A percentile compares a stretch with the other conserved stretches of the same genome.
Conservation (phyloP, 1,140 invertebrate genomes). For the Wiebesia pumilae region DNA sequence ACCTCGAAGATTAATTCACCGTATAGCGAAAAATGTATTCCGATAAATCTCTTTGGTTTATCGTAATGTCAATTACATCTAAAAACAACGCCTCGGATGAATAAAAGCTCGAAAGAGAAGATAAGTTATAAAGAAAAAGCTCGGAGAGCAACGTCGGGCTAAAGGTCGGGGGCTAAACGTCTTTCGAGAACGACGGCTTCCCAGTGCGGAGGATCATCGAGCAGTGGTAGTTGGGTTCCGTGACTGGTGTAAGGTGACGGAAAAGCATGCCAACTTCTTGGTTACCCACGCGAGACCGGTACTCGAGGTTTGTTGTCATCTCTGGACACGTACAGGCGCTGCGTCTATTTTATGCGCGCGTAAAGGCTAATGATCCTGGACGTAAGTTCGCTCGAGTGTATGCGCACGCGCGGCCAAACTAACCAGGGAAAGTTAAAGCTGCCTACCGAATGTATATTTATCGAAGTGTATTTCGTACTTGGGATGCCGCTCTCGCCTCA, state of each 20-base stretch:
- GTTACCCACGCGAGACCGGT: slow-evolving; percentile 6
- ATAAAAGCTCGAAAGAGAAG: background rate
- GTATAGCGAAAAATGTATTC: too few species aligned
- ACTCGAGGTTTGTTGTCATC: slow-evolving; percentile 58
- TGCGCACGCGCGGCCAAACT: background rate
- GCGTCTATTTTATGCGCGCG: slow-evolving; percentile 62
- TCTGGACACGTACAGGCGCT: slow-evolving; percentile 62
- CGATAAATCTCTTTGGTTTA: too few species aligned
- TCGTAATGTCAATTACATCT: background rate
- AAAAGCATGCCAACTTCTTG: slow-evolving; percentile 24
- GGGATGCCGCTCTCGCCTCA: too few species aligned
- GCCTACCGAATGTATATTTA: background rate
- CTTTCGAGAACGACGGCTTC: background rate
- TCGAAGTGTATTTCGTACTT: background rate
- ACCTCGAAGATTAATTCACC: background rate
- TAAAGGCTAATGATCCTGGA: slow-evolving; percentile 59
- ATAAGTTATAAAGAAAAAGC: too few species aligned
- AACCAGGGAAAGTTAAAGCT: background rate
- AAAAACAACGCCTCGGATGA: background rate
- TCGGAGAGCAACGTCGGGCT: too few species aligned
- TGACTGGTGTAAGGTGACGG: slow-evolving; percentile 56
- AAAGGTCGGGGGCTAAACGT: background rate
- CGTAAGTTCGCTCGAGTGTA: background rate
- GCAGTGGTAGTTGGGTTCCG: background rate
- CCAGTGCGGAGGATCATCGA: background rate